Evolutionary conservation across 2,113 vertebrate genomes (phyloP), one percentile per base, ranked within the genome.

Genomic region (Myrmophylax atrothorax): DNA sequence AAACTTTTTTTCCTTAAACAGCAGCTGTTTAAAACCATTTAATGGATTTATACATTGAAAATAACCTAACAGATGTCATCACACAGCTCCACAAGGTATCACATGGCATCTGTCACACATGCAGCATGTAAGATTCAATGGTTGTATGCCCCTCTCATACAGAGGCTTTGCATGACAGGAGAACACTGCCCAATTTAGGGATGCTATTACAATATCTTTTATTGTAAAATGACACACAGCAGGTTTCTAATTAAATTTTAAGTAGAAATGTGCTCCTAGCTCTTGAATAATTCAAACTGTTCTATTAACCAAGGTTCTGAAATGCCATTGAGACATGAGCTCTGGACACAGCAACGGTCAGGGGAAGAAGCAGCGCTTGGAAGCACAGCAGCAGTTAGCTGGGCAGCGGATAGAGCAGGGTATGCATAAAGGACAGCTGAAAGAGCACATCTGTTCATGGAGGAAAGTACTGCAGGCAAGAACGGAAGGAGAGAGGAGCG

Each of bases 211-310:
- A 91, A 95, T 79, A 95, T 76, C 80, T 69, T 95, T 93, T 94
- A 91, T 95, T 91, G 95, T 93, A 95, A 97, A 95, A 97, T 80
- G 96, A 95, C 94, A 97, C 95, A 96, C 69, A 49, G 81, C 75
- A 92, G 93, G 89, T 94, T 96, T 94, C 94, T 95, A 96, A 97
- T 97, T 94, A 97, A 97, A 97, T 88, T 97, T 97, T 97, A 96
- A 97, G 93, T 53, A 97, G 96, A 97, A 97, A 95, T 58, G 77
- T 3, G 22, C 83, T 95, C 89, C 89, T 93, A 77, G 70, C 60
- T 91, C 63, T 86, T 97, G 85, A 96, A 97, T 97, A 97, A 97
- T 97, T 97, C 84, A 97, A 77, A 85, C 53, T 33, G 85, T 55
- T 95, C 92, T 94, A 92, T 97, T 90, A 94, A 95, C 90, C 92